A percentile compares a stretch with the other conserved stretches of the same genome.
phyloP scores from a whole-genome alignment of 2,113 vertebrate genomes.

The Prolemur simus region DNA sequence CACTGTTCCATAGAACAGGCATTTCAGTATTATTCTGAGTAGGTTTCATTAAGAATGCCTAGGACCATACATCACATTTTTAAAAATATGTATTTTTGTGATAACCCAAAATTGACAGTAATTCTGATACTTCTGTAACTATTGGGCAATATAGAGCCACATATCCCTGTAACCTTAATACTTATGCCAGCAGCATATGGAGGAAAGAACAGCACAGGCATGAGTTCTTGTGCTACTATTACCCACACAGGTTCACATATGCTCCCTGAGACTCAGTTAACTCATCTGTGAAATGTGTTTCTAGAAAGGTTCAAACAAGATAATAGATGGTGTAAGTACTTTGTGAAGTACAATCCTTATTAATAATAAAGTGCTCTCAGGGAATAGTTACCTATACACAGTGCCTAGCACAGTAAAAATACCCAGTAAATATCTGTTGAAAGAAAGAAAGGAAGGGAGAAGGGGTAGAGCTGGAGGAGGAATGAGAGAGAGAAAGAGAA shows the following conservation, averaged over 20 bases:
- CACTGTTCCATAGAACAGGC: background rate
- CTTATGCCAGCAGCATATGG: background rate
- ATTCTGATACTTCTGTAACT: background rate
- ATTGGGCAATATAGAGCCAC: background rate
- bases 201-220: background rate
- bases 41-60: background rate
- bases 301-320: background rate
- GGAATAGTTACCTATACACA: background rate
- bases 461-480: background rate
- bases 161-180: background rate
- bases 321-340: background rate
- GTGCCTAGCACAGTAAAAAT: background rate
- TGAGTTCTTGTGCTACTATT: background rate
- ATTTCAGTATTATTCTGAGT: conserved; percentile 28
- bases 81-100: background rate
- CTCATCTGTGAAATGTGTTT: background rate
- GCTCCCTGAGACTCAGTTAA: background rate
- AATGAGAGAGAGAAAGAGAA: background rate
- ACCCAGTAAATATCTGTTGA: background rate
- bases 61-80: background rate
- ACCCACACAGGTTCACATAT: background rate
- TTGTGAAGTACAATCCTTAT: background rate
- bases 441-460: background rate
- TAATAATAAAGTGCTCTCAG: background rate
- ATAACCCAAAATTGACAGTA: background rate